phyloP scores from a whole-genome alignment of 37 sponge, comb jelly and placozoan genomes.

The Aphrocallistes beatrix region DNA sequence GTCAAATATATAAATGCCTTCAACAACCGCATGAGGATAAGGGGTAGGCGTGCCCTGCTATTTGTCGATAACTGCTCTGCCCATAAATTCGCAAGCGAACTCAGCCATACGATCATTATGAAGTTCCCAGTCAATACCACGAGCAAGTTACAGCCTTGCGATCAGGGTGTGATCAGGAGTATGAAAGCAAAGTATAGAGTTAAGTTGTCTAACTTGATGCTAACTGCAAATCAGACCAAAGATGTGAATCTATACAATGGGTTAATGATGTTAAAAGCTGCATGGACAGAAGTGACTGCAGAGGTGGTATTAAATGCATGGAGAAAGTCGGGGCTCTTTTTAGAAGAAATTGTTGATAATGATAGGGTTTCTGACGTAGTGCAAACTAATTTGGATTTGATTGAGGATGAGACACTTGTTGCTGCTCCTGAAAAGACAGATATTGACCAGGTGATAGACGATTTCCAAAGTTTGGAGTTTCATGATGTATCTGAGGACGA shows the following conservation, averaged over 20 bases:
- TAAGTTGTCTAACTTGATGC: not conserved
- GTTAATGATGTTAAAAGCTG: not conserved
- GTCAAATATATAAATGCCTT: not conserved
- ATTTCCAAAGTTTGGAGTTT: not conserved
- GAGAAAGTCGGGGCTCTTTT: not conserved
- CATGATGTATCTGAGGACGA: not conserved
- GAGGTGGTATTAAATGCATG: not conserved
- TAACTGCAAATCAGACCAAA: not conserved
- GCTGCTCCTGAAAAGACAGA: not conserved
- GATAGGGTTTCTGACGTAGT: not conserved
- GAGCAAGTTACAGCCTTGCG: not conserved
- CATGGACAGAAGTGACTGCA: not conserved
- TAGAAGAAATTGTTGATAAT: not conserved
- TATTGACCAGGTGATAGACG: not conserved
- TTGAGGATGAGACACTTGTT: not conserved
- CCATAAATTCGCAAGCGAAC: not conserved
- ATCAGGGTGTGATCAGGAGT: not conserved
- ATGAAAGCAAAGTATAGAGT: not conserved
- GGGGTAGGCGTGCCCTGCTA: not conserved
- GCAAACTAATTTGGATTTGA: not conserved
- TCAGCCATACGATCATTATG: not conserved
- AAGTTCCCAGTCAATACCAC: not conserved
- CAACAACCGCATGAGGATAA: not conserved
- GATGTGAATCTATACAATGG: not conserved
- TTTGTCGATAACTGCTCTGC: not conserved